Conservation (phyloP, 2,888 invertebrate genomes). For the Shargacucullia verbasci region DNA sequence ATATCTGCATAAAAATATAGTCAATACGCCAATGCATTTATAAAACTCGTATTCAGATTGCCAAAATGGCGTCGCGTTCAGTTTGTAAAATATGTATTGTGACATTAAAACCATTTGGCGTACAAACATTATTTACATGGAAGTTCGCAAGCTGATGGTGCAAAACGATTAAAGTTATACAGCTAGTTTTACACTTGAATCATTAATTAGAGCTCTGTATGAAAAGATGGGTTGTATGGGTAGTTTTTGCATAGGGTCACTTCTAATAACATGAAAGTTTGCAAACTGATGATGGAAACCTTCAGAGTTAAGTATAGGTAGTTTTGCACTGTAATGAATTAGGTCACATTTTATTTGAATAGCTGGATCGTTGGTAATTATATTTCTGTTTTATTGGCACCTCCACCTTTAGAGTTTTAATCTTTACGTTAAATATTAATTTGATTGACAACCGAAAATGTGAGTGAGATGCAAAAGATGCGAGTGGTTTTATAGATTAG, state of each 20-base stretch:
- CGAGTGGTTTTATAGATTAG: too few species aligned
- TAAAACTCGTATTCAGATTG: background rate
- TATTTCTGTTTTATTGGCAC: too few species aligned
- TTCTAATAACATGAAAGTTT: background rate
- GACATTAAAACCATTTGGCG: conserved; percentile 13
- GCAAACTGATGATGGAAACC: too few species aligned
- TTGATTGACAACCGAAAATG: too few species aligned
- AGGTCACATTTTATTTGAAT: too few species aligned
- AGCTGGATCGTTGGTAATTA: too few species aligned
- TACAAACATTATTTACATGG: conserved; percentile 14
- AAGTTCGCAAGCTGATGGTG: conserved; percentile 16
- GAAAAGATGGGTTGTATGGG: conserved; percentile 1
- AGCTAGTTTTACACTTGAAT: conserved; percentile 18
- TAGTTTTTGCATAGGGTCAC: background rate
- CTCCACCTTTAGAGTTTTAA: too few species aligned
- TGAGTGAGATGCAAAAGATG: too few species aligned
- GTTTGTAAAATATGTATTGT: conserved; percentile 20
- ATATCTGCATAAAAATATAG: background rate
- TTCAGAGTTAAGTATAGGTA: too few species aligned
- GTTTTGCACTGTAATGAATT: too few species aligned
- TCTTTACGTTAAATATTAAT: too few species aligned
- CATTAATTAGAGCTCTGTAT: conserved; percentile 27
- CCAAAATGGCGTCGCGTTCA: conserved; percentile 2
- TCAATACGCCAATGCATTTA: conserved; percentile 5
- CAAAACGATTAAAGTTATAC: conserved; percentile 7